Conservation (phyloP, 2,113 vertebrate species). For the Xiphorhynchus elegans region DNA sequence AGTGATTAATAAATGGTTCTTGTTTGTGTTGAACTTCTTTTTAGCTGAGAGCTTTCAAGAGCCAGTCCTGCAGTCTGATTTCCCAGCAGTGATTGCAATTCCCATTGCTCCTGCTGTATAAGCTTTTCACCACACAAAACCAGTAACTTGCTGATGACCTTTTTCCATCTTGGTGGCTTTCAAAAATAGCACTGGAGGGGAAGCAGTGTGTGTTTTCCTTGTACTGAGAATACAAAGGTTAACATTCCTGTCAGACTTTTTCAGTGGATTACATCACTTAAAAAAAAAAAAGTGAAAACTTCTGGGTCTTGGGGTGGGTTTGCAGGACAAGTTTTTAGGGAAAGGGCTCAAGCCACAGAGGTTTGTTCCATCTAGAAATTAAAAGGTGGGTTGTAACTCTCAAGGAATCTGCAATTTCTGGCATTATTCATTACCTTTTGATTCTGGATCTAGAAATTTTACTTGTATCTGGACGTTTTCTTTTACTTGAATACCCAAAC, state of each 20-base stretch:
- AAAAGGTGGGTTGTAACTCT: background rate
- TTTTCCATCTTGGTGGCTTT: background rate
- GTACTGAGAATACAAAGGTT: background rate
- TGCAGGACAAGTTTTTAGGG: background rate
- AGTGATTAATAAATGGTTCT: background rate
- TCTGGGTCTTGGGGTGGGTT: background rate
- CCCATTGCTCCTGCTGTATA: rapidly evolving
- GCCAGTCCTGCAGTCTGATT: background rate
- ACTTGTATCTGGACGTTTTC: background rate
- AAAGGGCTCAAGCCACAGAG: background rate
- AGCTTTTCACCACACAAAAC: background rate
- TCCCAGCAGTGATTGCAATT: background rate
- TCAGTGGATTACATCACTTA: rapidly evolving
- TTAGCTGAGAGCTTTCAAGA: background rate
- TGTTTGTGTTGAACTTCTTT: background rate
- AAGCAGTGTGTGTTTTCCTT: background rate
- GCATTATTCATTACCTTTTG: background rate
- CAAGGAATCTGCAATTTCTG: background rate
- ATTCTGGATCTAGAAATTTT: background rate
- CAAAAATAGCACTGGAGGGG: background rate
- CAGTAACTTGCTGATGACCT: background rate
- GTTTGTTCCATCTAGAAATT: background rate
- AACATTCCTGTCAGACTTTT: background rate
- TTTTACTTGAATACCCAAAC: background rate
- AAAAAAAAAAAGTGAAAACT: background rate